These are phyloP conservation scores for Anarhynchus alexandrinus DNA, from an alignment of 2,113 vertebrate genomes.

Conservation along the genomic window DNA sequence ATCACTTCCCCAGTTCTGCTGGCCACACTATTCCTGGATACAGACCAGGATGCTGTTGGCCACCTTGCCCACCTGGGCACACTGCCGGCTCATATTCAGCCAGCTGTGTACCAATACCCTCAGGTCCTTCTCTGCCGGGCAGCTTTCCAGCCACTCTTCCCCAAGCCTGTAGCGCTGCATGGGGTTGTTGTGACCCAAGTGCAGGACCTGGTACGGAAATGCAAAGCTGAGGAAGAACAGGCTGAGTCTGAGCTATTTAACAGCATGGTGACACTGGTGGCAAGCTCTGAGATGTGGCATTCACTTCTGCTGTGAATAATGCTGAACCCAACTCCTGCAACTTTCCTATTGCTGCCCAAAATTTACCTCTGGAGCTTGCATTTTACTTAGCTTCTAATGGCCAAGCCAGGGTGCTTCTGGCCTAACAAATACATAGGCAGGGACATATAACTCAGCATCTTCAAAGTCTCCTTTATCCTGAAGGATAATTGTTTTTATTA, in stretches of 20 bases:
- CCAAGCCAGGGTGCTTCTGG: not conserved
- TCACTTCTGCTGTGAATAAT: not conserved
- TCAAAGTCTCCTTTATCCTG: conserved; percentile 38
- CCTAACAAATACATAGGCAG: not conserved
- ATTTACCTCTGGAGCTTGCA: not conserved
- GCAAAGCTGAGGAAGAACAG: not conserved
- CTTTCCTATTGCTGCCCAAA: not conserved
- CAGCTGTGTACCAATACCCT: too few species aligned
- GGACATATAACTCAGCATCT: not conserved
- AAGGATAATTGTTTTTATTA: conserved; percentile 44
- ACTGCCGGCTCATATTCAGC: too few species aligned
- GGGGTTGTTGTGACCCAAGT: too few species aligned
- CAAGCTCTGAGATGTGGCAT: not conserved
- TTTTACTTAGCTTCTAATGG: not conserved
- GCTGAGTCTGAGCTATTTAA: not conserved
- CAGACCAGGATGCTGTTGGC: too few species aligned
- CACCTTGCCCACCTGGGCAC: too few species aligned
- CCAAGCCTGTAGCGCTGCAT: too few species aligned
- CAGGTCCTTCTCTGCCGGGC: too few species aligned
- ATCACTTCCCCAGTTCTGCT: too few species aligned
- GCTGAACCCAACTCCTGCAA: not conserved
- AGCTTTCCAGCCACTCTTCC: too few species aligned
- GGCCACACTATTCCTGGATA: too few species aligned
- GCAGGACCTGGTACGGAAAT: not conserved
- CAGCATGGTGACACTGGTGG: not conserved